A percentile compares a stretch with the other conserved stretches of the same genome.
Evolutionary conservation across 37 sponge, comb jelly and placozoan genomes (phyloP).

Genomic region (Chondrilla cf. caribensis): DNA sequence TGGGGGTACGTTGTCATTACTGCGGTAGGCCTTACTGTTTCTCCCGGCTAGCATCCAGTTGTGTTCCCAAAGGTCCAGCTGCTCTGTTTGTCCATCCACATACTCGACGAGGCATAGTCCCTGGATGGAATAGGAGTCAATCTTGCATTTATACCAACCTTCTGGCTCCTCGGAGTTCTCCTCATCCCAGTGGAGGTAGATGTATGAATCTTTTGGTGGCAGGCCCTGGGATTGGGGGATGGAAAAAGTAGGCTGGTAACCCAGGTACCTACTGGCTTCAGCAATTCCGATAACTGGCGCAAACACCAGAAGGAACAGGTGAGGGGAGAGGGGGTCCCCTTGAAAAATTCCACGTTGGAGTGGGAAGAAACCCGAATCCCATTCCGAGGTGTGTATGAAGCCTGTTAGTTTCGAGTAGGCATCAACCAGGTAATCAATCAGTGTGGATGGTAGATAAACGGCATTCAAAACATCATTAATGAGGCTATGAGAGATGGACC

Average conservation of each 20-base stretch:
- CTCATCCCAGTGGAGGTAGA: background rate
- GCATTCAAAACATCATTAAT: background rate
- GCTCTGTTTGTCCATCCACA: background rate
- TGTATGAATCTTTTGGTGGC: background rate
- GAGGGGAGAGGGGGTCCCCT: conserved; percentile 11
- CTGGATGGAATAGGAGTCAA: background rate
- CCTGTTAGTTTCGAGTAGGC: conserved; percentile 22
- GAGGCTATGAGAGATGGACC: conserved; percentile 15
- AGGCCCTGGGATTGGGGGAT: background rate
- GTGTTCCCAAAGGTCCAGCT: background rate
- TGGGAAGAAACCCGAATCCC: background rate
- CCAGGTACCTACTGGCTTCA: background rate
- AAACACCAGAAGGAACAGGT: background rate
- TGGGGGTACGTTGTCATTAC: background rate
- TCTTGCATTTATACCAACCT: background rate
- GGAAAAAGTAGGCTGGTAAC: background rate
- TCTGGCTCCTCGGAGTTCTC: background rate
- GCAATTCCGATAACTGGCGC: background rate
- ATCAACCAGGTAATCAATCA: background rate
- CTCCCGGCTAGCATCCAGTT: background rate
- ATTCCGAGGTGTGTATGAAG: conserved; percentile 12
- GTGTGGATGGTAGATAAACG: background rate
- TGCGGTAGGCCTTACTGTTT: background rate
- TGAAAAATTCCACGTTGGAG: background rate
- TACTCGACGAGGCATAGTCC: background rate